Base-by-base conservation (phyloP, 2,888 invertebrate genomes). In the Dryobotodes eremita region DNA sequence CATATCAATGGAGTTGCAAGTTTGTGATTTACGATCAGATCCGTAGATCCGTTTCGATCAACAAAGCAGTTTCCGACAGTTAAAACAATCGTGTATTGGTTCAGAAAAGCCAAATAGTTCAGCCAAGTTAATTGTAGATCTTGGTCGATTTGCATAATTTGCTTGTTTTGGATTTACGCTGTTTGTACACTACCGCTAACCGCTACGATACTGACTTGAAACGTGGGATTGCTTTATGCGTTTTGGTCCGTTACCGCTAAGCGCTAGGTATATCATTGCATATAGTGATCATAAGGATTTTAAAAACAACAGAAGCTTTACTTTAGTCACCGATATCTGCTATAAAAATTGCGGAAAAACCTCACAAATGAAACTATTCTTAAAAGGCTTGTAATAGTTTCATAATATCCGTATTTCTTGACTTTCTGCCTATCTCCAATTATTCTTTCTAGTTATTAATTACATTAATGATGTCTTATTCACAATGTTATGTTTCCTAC, bases 11-110 rank as follows among this genome's bases (percentile, higher is more conserved):
- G 15, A 64, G 42, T 64, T 77, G 46, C 71, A 26, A 83, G 66
- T 86, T 75, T 73, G 48, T 62, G 36, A 80, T 77, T 81, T 84
- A 84, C 76, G 76, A 80, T 31, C 70, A n/a, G 61, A 75, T 76
- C n/a, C 48, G 36, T 36, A 75, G 59, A 86, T 70, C 61, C 42
- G 62, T 75, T 66, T 62, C 36, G 68, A 75, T 77, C 74, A 77
- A 85, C 82, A 76, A 77, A 81, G 55, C 77, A 69, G 59, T 65
- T 68, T 62, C 15, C 15, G 50, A 71, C 42, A 11, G 79, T 78
- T 62, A 78, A 71, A 69, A 73, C 70, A 69, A 48, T 75, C 17
- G 50, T 71, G 50, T 85, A 65, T 70, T 62, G 71, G 48, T 69
- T 71, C 55, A 31, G 66, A 46, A 23, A 42, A 70, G 53, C 57